These are phyloP conservation scores for Mormyrus lacerda DNA, from an alignment of 2,113 vertebrate genomes.

Conservation along the genomic window DNA sequence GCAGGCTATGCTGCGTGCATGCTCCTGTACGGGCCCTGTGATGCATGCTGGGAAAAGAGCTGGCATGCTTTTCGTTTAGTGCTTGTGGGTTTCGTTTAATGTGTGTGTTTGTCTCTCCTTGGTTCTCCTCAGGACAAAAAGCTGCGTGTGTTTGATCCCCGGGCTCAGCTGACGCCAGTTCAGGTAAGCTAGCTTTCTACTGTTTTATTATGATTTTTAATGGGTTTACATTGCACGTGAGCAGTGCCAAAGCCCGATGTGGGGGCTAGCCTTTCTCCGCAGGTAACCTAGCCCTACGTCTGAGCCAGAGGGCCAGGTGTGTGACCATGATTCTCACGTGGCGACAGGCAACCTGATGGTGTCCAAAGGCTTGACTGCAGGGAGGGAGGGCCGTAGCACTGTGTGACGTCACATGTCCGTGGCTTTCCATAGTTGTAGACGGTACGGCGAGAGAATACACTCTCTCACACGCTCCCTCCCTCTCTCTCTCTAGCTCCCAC, in stretches of 20 bases:
- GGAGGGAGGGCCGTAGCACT: not conserved
- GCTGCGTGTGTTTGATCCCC: constrained; percentile 84
- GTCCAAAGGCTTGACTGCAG: not conserved
- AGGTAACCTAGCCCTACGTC: not conserved
- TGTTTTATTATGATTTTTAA: not conserved
- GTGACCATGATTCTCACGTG: not conserved
- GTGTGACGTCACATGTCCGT: not conserved
- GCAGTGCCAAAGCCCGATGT: not conserved
- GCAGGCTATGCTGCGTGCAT: not conserved
- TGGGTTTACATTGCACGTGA: not conserved
- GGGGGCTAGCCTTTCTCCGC: not conserved
- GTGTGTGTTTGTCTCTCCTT: not conserved
- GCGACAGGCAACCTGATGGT: not conserved
- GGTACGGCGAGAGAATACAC: not conserved
- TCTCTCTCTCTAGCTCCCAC: not conserved
- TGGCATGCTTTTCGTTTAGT: not conserved
- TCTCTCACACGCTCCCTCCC: not conserved
- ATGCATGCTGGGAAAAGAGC: not conserved
- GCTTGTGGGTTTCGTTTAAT: not conserved
- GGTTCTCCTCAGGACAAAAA: constrained; percentile 77
- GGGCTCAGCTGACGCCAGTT: constrained; percentile 66
- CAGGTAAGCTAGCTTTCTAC: constrained; percentile 63
- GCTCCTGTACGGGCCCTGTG: not conserved
- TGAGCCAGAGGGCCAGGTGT: not conserved
- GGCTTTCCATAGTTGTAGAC: not conserved